Base-by-base conservation (phyloP, 2,888 invertebrate species). In the Agonum fuliginosum region DNA sequence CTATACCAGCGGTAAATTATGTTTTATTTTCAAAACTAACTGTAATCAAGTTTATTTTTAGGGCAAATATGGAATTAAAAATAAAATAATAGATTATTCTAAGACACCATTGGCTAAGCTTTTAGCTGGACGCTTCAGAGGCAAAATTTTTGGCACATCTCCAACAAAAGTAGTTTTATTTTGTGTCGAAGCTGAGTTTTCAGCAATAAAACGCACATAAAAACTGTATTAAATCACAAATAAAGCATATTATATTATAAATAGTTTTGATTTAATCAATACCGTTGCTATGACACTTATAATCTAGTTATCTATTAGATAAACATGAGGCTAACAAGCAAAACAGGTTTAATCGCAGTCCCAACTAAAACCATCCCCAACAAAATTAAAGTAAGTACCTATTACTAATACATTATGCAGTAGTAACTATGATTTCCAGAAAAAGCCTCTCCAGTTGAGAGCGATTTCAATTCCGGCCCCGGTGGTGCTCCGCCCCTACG, bases 401-500 rank as follows among this genome's bases (percentile, higher is more conserved):
- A n/a, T 1, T 17, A 19, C 2, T 46, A 46, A 3, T 12, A 46
- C 46, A 14, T 3, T 19, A 3, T 12, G 3, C 14, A 0, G 17
- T 46, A 46, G 17, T 8, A 6, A 8, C 5, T 14, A 14, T 17
- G 46, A 17, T 77, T 79, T 79, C 8, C 46, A 86, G 84, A 81
- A 87, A 85, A 84, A 81, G 78, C 82, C 83, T 30, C 79, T 90
- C 41, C 88, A 90, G 74, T 83, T 92, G 78, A 86, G 87, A 83
- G 91, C 92, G 82, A 89, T 92, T 6, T 90, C 92, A 10, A 88
- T 88, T 24, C 93, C 93, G 0, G 94, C 94, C 0, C 93, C 94
- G 2, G 92, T 93, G 78, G 90, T 92, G 78, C 87, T 95, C 46
- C 92, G 95, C 65, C 95, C 95, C 0, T 94, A 93, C 83, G 94